Base-by-base conservation (phyloP, 1,140 invertebrate species). In the Trinorchestia longiramus region DNA sequence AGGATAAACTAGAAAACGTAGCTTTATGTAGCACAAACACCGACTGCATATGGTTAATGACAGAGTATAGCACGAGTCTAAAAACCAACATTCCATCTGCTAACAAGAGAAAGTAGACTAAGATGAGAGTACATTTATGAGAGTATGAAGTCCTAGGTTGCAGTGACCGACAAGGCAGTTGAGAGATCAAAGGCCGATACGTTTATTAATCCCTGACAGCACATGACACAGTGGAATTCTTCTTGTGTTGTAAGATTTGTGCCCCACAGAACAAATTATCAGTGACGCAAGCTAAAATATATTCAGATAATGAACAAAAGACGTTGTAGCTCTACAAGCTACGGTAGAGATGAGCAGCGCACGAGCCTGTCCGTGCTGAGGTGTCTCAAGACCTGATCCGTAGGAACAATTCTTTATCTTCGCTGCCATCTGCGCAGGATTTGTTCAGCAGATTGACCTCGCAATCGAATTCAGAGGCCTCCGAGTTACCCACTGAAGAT, bases 381-480 rank as follows among this genome's bases (percentile, higher is more conserved):
- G 15, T 77, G 62, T 77, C 11, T 77, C 62, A 28, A 77, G 62
- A 77, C 62, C 62, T 77, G 62, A 77, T 77, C 62, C 62, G 62
- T 77, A 28, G 62, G 62, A 77, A 77, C 62, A 19, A 11, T 3
- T 77, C 28, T 28, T 77, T 77, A 77, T 77, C 62, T 77, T 77
- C 62, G 15, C 3, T 77, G 11, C 62, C 62, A 77, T 77, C 62
- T 77, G 62, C 62, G 62, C 62, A 77, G 62, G 62, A 77, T 77
- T 77, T 77, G 62, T 77, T 77, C 62, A 77, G 62, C 62, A 77
- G 62, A 77, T 77, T 77, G 62, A 77, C 62, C 62, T 77, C 62
- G 62, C 62, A 77, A 77, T 77, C 62, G 62, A 77, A 77, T 77
- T 77, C 62, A 77, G 62, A 77, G 62, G 62, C 62, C 62, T 77